phyloP scores from a whole-genome alignment of 2,797 vertebrate genomes.

The Anguilla marmorata region DNA sequence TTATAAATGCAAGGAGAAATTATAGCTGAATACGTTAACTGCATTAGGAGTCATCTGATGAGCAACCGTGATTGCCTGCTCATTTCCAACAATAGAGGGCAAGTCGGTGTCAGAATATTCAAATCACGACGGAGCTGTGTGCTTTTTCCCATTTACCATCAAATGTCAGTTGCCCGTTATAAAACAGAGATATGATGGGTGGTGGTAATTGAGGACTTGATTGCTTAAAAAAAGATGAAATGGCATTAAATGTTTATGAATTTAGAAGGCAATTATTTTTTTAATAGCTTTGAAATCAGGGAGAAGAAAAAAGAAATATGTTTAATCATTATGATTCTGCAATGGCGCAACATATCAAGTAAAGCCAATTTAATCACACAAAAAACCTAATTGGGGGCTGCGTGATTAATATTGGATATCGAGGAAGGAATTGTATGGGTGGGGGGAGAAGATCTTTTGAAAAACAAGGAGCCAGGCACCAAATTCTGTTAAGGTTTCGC shows the following conservation, averaged over 20 bases:
- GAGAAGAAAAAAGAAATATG: constrained; percentile 69
- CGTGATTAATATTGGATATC: constrained; percentile 13
- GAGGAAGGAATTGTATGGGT: background rate
- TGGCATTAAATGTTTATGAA: constrained; percentile 79
- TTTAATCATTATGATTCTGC: constrained; percentile 76
- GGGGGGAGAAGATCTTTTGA: background rate
- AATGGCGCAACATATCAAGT: constrained; percentile 43
- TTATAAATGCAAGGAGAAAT: constrained; percentile 99
- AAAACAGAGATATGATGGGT: constrained; percentile 81
- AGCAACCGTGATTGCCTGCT: constrained; percentile 96
- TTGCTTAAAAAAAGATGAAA: constrained; percentile 75
- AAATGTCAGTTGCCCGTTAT: constrained; percentile 95
- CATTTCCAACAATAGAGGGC: constrained; percentile 99
- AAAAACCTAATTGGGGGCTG: constrained; percentile 31
- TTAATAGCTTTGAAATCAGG: constrained; percentile 75
- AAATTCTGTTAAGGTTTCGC: background rate
- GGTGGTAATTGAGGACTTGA: constrained; percentile 79
- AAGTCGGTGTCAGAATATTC: constrained; percentile 96
- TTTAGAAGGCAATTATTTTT: constrained; percentile 78
- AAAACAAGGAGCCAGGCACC: background rate
- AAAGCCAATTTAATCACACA: constrained; percentile 25
- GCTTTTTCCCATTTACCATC: constrained; percentile 90
- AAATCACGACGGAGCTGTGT: constrained; percentile 85
- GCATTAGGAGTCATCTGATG: constrained; percentile 99
- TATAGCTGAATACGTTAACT: constrained; percentile 99